phyloP scores from a whole-genome alignment of 2,888 invertebrate genomes.

The Dryobota labecula region DNA sequence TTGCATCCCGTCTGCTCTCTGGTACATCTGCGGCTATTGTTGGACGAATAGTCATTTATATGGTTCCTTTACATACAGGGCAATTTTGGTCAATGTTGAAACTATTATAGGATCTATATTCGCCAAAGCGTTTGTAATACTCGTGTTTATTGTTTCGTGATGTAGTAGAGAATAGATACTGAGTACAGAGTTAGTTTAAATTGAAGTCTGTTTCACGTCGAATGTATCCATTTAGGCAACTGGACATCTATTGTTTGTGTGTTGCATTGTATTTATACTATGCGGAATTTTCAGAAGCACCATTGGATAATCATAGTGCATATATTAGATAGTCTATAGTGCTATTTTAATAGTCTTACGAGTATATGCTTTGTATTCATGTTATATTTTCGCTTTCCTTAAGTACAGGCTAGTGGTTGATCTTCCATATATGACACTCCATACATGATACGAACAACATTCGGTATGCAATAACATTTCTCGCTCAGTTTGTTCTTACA shows the following conservation, averaged over 20 bases:
- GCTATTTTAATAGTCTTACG: neutral
- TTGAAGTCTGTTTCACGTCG: conserved; percentile 35
- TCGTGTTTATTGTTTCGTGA: conserved; percentile 32
- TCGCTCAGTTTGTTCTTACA: conserved; percentile 6
- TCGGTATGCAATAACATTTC: conserved; percentile 2
- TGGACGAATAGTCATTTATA: conserved; percentile 81
- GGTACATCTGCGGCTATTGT: conserved; percentile 86
- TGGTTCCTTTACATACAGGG: conserved; percentile 52
- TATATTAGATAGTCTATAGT: neutral
- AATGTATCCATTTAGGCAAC: conserved; percentile 39
- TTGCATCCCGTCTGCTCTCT: conserved; percentile 88
- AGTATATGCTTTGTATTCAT: neutral
- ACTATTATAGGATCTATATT: conserved; percentile 28
- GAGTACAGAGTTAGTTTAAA: conserved; percentile 26
- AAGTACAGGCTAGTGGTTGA: conserved; percentile 1
- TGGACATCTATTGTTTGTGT: conserved; percentile 34
- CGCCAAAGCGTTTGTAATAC: conserved; percentile 21
- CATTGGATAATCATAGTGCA: too few species aligned
- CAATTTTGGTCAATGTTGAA: conserved; percentile 38
- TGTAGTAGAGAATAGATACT: conserved; percentile 16
- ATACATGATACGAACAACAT: conserved; percentile 4
- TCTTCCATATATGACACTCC: too few species aligned
- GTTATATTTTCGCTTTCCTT: neutral
- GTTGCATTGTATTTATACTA: conserved; percentile 28
- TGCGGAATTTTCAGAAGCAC: conserved; percentile 4